Evolutionary conservation across 2,113 vertebrate species (phyloP).

Genomic region (Gambusia holbrooki): DNA sequence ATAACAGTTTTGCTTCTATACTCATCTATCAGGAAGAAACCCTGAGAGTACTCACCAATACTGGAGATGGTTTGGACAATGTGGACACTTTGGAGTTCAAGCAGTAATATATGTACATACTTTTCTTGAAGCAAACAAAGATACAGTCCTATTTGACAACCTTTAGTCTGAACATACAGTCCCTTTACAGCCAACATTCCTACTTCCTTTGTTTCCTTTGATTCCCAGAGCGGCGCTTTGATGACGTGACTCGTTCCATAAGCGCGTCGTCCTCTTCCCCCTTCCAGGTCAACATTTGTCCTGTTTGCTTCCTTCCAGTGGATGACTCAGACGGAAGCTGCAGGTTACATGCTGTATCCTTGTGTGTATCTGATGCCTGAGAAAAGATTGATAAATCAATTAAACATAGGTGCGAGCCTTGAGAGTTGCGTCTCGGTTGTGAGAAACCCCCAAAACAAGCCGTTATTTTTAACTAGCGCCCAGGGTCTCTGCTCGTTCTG

Average conservation of each 20-base stretch:
- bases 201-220: slow-evolving; percentile 21
- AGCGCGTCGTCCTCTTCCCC: neutral
- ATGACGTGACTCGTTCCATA: neutral
- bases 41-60: neutral
- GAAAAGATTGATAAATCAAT: neutral
- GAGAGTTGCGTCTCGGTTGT: slow-evolving; percentile 39
- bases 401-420: slow-evolving; percentile 21
- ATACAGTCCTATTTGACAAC: neutral
- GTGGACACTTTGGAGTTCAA: too few species aligned
- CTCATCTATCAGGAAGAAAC: neutral
- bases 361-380: neutral
- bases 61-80: neutral
- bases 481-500: slow-evolving; percentile 30
- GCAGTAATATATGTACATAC: neutral
- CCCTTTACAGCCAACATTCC: slow-evolving; percentile 3
- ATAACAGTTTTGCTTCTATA: neutral
- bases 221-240: slow-evolving; percentile 1
- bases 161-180: neutral
- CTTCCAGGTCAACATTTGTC: slow-evolving; percentile 6
- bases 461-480: slow-evolving; percentile 49
- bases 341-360: slow-evolving; percentile 11
- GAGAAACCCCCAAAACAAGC: slow-evolving; percentile 41
- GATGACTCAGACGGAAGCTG: slow-evolving; percentile 32
- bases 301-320: slow-evolving; percentile 15
- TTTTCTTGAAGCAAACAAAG: neutral